Evolutionary conservation across 1,140 invertebrate genomes (phyloP).

Genomic region (Aphidius gifuensis): DNA sequence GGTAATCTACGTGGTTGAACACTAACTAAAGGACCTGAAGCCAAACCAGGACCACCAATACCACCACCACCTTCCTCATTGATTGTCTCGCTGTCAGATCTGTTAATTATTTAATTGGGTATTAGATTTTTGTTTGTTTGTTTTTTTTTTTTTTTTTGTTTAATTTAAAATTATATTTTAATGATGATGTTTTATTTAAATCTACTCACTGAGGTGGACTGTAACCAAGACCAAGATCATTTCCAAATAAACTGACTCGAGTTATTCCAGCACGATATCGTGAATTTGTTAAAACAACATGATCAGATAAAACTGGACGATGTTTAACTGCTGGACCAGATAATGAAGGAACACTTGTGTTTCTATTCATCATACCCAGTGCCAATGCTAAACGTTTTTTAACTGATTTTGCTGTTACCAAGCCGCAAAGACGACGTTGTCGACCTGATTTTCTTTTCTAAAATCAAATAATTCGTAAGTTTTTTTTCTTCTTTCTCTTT

Average conservation of each 20-base stretch:
- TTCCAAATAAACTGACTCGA: slow-evolving; percentile 46
- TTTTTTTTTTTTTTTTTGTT: slow-evolving; percentile 1
- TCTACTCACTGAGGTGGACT: slow-evolving; percentile 47
- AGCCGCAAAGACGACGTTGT: slow-evolving; percentile 31
- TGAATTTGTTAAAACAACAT: slow-evolving; percentile 25
- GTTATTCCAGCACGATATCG: slow-evolving; percentile 42
- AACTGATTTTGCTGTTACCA: slow-evolving; percentile 36
- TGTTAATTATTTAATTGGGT: slow-evolving; percentile 29
- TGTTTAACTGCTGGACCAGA: too few relatives aligned
- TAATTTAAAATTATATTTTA: background rate
- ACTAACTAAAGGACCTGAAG: slow-evolving; percentile 30
- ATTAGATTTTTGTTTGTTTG: slow-evolving; percentile 8
- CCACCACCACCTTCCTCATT: background rate
- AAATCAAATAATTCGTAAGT: too few relatives aligned
- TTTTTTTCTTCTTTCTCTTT: too few relatives aligned
- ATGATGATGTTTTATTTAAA: slow-evolving; percentile 12
- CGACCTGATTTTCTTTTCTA: slow-evolving; percentile 22
- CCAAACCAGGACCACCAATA: slow-evolving; percentile 17
- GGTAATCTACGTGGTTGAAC: slow-evolving; percentile 39
- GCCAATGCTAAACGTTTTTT: slow-evolving; percentile 49
- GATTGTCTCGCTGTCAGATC: slow-evolving; percentile 46
- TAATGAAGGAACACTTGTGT: slow-evolving; percentile 19
- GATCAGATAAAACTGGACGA: background rate
- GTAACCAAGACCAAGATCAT: slow-evolving; percentile 42
- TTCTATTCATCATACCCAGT: slow-evolving; percentile 46